These are phyloP conservation scores for Acanthococcus lagerstroemiae DNA, from an alignment of 2,888 invertebrate species.

Conservation along the genomic window DNA sequence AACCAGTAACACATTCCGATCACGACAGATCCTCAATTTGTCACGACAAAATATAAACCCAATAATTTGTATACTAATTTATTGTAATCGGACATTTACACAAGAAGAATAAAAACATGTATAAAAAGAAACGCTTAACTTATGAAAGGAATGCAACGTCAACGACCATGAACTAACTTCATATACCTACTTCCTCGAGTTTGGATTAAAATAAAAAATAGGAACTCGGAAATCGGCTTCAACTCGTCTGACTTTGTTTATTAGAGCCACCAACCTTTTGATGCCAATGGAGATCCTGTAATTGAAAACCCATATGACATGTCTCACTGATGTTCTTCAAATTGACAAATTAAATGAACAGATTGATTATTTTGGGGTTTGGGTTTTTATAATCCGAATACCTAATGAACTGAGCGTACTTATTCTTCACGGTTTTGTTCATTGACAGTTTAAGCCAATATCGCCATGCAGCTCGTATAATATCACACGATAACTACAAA, in stretches of 20 bases:
- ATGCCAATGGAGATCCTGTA: constrained; percentile 87
- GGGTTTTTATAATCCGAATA: neutral
- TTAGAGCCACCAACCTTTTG: constrained; percentile 82
- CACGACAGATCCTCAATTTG: too few relatives aligned
- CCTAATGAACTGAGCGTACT: neutral
- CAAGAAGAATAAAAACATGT: too few relatives aligned
- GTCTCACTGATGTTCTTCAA: too few relatives aligned
- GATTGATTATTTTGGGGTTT: neutral
- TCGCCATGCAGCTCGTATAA: too few relatives aligned
- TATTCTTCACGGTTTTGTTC: neutral
- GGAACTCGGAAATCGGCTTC: constrained; percentile 67
- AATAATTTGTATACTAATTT: too few relatives aligned
- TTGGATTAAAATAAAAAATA: constrained; percentile 84
- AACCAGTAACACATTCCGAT: too few relatives aligned
- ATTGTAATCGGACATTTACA: too few relatives aligned
- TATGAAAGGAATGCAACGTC: neutral
- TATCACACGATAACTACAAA: too few relatives aligned
- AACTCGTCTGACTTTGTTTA: constrained; percentile 90
- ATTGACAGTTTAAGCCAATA: too few relatives aligned
- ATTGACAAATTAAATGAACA: too few relatives aligned
- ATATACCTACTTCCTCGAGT: constrained; percentile 90
- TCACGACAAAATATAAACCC: too few relatives aligned
- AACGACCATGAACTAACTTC: neutral
- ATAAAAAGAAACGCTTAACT: neutral
- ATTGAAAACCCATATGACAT: too few relatives aligned